A percentile compares a stretch with the other conserved stretches of the same genome.
These are phyloP conservation scores for Chlorodrepanis virens DNA, from an alignment of 2,113 vertebrate species.

Conservation along the genomic window DNA sequence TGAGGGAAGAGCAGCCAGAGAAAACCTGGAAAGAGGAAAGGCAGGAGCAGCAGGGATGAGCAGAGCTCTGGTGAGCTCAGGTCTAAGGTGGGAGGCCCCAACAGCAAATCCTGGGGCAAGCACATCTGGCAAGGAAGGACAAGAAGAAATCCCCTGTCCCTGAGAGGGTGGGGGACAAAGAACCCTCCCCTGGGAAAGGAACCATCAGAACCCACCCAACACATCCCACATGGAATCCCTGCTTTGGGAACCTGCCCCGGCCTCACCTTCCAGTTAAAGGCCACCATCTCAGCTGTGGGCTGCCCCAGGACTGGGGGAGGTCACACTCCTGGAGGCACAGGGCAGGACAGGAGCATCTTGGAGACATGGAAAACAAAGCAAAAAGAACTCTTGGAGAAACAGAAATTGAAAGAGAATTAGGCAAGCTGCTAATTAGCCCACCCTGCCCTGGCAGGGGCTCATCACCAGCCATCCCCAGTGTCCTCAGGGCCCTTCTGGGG, in stretches of 20 bases:
- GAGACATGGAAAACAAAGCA: not conserved
- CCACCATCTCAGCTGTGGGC: not conserved
- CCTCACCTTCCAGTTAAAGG: slow-evolving; percentile 67
- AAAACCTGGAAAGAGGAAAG: not conserved
- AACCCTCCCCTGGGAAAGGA: not conserved
- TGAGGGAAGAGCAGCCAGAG: not conserved
- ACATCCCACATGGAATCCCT: not conserved
- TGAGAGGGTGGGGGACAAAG: not conserved
- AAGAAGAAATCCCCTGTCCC: not conserved
- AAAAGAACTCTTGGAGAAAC: not conserved
- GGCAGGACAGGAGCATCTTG: not conserved
- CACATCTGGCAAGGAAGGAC: not conserved
- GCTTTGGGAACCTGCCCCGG: not conserved
- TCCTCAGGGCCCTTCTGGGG: not conserved
- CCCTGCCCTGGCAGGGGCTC: not conserved
- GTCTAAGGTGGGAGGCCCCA: not conserved
- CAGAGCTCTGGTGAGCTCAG: not conserved
- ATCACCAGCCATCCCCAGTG: not conserved
- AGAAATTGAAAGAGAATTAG: fast-evolving
- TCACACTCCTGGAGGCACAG: not conserved
- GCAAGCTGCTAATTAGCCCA: not conserved
- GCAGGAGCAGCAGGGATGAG: not conserved
- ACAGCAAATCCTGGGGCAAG: not conserved
- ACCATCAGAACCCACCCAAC: not conserved
- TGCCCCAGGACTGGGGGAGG: not conserved